phyloP scores from a whole-genome alignment of 1,140 invertebrate species.

The Leptonema lineaticorne region DNA sequence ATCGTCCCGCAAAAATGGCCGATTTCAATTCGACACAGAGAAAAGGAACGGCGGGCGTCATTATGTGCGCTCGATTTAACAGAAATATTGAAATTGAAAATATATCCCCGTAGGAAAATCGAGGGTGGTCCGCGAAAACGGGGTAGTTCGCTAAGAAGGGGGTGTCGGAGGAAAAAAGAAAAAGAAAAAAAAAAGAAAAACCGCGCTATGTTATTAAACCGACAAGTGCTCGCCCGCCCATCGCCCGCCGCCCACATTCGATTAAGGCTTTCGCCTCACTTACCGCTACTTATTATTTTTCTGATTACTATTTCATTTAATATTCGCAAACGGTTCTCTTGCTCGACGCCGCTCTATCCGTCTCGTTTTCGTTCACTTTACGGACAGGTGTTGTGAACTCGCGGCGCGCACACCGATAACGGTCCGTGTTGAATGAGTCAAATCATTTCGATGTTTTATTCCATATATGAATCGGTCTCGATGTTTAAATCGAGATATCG shows the following conservation, averaged over 20 bases:
- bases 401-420: no score
- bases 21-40: background rate
- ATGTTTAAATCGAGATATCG: no score
- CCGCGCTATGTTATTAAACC: background rate
- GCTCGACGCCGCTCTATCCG: no score
- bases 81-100: constrained; percentile 30
- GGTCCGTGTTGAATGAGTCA: no score
- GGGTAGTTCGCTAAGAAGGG: background rate
- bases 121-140: background rate
- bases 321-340: constrained; percentile 15
- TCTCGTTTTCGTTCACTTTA: no score
- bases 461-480: no score
- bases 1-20: background rate
- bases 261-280: constrained; percentile 23
- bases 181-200: no score
- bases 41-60: constrained; percentile 16
- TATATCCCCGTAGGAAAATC: constrained; percentile 5
- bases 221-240: background rate
- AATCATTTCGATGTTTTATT: no score
- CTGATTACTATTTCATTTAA: constrained; percentile 29
- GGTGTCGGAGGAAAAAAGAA: no score
- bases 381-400: no score
- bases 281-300: constrained; percentile 25
- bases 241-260: background rate
- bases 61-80: constrained; percentile 28